phyloP scores from a whole-genome alignment of 2,797 vertebrate genomes.

The Antennarius maculatus region DNA sequence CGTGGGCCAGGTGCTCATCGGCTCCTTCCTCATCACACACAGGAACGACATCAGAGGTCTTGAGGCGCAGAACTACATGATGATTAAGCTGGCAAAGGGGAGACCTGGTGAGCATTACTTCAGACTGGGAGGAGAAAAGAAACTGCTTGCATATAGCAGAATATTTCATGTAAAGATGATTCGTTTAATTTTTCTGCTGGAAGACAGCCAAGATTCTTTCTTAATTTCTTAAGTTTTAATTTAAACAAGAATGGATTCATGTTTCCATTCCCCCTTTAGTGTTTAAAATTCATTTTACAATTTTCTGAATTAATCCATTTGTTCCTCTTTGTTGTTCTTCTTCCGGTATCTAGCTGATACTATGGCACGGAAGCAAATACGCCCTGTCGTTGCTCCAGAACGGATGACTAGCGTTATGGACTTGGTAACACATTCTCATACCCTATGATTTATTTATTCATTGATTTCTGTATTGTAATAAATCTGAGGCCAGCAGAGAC shows the following conservation, averaged over 20 bases:
- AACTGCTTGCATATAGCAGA: neutral
- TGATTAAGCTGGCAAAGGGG: constrained; percentile 68
- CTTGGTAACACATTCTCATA: constrained; percentile 30
- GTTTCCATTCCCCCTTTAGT: too few species aligned
- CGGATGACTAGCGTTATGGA: constrained; percentile 10
- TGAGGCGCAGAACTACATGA: constrained; percentile 73
- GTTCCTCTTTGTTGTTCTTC: neutral
- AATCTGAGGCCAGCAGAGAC: neutral
- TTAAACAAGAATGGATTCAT: too few species aligned
- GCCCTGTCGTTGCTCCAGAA: constrained; percentile 53
- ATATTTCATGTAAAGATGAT: neutral
- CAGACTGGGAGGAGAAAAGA: neutral
- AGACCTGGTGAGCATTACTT: constrained; percentile 55
- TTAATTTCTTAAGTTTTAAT: too few species aligned
- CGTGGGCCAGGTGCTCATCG: constrained; percentile 83
- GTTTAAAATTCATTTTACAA: too few species aligned
- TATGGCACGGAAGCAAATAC: constrained; percentile 64
- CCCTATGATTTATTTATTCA: neutral
- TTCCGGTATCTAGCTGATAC: constrained; percentile 27
- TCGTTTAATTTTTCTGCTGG: neutral
- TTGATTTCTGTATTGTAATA: too few species aligned
- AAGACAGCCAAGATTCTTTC: too few species aligned
- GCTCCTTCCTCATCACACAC: constrained; percentile 88
- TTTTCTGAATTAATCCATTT: too few species aligned
- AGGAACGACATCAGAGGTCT: constrained; percentile 81